Percentiles rank a stretch among this genome's conserved stretches.
phyloP scores from a whole-genome alignment of 1,140 invertebrate genomes.

The Neodiprion pinetum region DNA sequence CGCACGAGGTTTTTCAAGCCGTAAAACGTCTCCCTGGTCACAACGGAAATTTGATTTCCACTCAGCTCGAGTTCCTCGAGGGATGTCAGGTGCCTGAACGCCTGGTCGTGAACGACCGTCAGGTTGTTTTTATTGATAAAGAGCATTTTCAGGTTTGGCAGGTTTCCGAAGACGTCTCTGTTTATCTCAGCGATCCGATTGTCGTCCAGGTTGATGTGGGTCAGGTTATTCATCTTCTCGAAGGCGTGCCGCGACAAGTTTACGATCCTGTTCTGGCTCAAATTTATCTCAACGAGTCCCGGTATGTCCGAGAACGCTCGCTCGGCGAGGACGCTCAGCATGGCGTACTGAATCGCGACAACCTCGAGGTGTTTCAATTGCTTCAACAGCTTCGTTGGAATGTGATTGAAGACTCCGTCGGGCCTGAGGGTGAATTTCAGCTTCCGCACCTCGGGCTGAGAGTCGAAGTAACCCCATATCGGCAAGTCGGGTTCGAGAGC shows the following conservation, averaged over 20 bases:
- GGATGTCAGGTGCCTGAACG: constrained; percentile 71
- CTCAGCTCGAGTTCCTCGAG: constrained; percentile 74
- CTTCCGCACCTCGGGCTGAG: constrained; percentile 72
- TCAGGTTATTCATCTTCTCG: constrained; percentile 70
- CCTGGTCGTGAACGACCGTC: constrained; percentile 72
- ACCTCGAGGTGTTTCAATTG: constrained; percentile 70
- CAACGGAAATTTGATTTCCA: constrained; percentile 72
- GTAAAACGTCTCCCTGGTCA: constrained; percentile 74
- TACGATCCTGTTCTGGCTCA: constrained; percentile 73
- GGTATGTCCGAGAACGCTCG: constrained; percentile 76
- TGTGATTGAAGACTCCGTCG: constrained; percentile 69
- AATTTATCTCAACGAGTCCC: constrained; percentile 69
- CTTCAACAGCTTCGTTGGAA: constrained; percentile 72
- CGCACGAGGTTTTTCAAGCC: constrained; percentile 71
- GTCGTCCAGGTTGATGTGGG: constrained; percentile 71
- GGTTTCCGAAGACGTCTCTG: constrained; percentile 72
- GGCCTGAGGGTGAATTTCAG: constrained; percentile 73
- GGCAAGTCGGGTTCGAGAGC: constrained; percentile 68
- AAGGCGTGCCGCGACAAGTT: constrained; percentile 71
- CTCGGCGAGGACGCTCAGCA: constrained; percentile 69
- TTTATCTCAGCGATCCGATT: constrained; percentile 76
- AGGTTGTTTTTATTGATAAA: constrained; percentile 76
- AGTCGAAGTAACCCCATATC: constrained; percentile 74
- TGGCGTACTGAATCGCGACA: constrained; percentile 74
- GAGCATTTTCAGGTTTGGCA: constrained; percentile 72